Percentiles rank a stretch among this genome's conserved stretches.
phyloP scores from a whole-genome alignment of 2,888 invertebrate genomes.

The Aphidius colemani region DNA sequence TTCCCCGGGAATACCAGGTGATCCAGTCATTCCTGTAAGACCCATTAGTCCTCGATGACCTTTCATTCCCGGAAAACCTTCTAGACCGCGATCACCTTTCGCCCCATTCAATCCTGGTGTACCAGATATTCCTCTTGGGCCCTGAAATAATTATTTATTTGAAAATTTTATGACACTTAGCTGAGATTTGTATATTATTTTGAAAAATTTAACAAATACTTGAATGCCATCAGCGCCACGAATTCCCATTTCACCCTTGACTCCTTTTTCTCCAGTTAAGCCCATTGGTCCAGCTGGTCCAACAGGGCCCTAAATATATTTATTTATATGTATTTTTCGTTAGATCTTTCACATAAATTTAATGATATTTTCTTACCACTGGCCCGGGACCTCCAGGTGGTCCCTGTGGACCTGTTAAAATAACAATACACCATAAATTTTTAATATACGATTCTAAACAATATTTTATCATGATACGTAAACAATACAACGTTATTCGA shows the following conservation, averaged over 20 bases:
- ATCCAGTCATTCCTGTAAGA: constrained; percentile 78
- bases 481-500: too few species aligned
- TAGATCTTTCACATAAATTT: background rate
- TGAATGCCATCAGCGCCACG: constrained; percentile 77
- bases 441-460: too few species aligned
- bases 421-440: too few species aligned
- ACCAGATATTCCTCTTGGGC: constrained; percentile 78
- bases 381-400: too few species aligned
- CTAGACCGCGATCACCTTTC: constrained; percentile 64
- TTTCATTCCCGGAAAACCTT: constrained; percentile 75
- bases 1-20: constrained; percentile 71
- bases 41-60: constrained; percentile 86
- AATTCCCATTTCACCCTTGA: constrained; percentile 74
- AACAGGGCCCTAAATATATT: constrained; percentile 66
- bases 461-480: too few species aligned
- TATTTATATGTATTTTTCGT: too few species aligned
- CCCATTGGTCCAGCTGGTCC: constrained; percentile 72
- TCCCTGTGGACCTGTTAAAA: too few species aligned
- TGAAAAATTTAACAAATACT: constrained; percentile 38
- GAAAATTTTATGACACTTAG: background rate
- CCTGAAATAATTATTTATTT: constrained; percentile 53
- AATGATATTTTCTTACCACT: background rate
- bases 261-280: constrained; percentile 72
- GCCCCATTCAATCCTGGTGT: constrained; percentile 75
- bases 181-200: background rate